Conservation (phyloP, 2,888 invertebrate species). For the Lumbricus terrestris region DNA sequence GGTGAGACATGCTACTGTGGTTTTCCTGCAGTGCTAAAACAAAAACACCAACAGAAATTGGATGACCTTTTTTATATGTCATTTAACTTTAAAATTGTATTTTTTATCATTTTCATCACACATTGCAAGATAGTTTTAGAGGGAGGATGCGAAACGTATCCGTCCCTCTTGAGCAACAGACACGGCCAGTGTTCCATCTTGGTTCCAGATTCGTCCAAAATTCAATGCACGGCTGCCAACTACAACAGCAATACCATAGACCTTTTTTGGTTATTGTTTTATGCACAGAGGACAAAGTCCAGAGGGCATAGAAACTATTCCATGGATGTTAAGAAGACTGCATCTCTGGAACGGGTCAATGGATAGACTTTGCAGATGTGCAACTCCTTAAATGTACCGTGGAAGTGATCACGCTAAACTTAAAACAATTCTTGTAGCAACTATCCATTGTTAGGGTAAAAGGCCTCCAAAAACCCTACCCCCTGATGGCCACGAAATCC, state of each 20-base stretch:
- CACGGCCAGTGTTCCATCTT: slow-evolving; percentile 58
- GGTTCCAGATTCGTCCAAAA: slow-evolving; percentile 59
- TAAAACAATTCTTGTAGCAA: no score
- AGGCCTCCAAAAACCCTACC: no score
- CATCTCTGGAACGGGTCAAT: no score
- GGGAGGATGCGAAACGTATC: slow-evolving; percentile 43
- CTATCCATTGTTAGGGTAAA: no score
- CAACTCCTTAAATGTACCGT: no score
- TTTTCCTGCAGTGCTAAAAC: background rate
- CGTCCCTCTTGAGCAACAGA: slow-evolving; percentile 61
- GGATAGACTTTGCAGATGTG: no score
- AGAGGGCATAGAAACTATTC: no score
- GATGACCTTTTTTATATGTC: background rate
- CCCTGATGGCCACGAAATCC: no score
- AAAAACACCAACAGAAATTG: background rate
- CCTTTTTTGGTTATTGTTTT: background rate
- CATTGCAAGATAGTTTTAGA: slow-evolving; percentile 13
- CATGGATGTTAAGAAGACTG: no score
- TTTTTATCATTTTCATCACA: no score
- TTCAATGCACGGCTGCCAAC: slow-evolving; percentile 56
- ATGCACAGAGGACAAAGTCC: no score
- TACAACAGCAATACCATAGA: slow-evolving; percentile 35
- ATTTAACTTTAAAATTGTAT: background rate
- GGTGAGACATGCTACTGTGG: background rate
- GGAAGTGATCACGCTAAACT: no score